Evolutionary conservation across 30 jellyfish, hydroid and myxozoan species (phyloP).

Genomic region (Hydra vulgaris): DNA sequence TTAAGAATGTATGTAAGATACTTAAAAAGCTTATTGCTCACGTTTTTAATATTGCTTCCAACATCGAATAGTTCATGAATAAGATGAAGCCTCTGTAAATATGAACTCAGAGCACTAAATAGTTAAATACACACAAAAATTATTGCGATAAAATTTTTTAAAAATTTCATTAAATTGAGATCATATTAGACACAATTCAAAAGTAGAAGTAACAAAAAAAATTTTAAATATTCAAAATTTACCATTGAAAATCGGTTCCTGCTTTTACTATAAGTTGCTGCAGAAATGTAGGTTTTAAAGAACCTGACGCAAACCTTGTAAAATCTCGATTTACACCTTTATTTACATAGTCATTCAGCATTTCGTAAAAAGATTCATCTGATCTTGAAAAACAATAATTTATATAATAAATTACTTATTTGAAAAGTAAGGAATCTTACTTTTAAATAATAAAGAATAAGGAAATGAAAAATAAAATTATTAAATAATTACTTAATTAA

Average conservation of each 20-base stretch:
- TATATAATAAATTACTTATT: not conserved
- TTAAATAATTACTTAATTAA: too few relatives aligned
- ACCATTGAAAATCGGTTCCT: constrained; percentile 58
- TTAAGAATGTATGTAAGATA: too few relatives aligned
- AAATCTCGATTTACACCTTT: constrained; percentile 47
- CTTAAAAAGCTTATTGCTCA: too few relatives aligned
- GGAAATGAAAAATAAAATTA: too few relatives aligned
- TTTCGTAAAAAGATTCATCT: constrained; percentile 38
- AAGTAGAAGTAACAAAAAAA: too few relatives aligned
- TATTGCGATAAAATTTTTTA: too few relatives aligned
- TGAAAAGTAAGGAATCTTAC: too few relatives aligned
- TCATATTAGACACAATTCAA: too few relatives aligned
- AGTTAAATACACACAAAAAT: not conserved
- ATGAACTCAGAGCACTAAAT: constrained; percentile 37
- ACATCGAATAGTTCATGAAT: constrained; percentile 64
- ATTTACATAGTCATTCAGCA: constrained; percentile 35
- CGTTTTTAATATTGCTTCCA: constrained; percentile 39
- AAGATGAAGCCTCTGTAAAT: constrained; percentile 29
- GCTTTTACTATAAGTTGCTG: constrained; percentile 48
- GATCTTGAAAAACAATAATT: too few relatives aligned
- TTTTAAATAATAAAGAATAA: too few relatives aligned
- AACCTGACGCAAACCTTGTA: constrained; percentile 41
- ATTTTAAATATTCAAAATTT: too few relatives aligned
- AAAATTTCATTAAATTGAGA: too few relatives aligned
- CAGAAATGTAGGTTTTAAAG: constrained; percentile 42